Evolutionary conservation across 1,140 invertebrate species (phyloP), one percentile per base, ranked within the genome.

Genomic region (Drosophila bocqueti): DNA sequence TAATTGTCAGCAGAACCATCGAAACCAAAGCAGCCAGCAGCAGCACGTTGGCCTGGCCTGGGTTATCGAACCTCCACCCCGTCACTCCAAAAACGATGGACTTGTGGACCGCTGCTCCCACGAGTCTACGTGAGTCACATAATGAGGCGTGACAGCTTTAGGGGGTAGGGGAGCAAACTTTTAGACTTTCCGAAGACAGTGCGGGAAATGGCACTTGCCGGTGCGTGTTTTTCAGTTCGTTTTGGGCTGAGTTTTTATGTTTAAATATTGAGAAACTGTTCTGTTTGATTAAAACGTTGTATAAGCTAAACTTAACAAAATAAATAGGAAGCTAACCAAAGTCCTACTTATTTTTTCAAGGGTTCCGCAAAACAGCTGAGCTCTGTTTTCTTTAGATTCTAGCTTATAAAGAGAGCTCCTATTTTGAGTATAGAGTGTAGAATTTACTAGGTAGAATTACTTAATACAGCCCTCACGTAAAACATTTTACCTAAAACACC

Each of bases 51-150:
- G 43, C 52, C 40, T 2, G 34, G 34, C 31, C 29, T 58, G 52
- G 54, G 29, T 71, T 59, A 21, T 49, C 26, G 43, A 46, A 40
- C 52, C 21, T 42, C n/a, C 29, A n/a, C 2, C 36, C 9, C 29
- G 26, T 5, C 43, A 11, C n/a, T 18, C 38, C 59, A 31, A 60
- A 34, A 49, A 38, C 31, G 13, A 2, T 38, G 24, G 34, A 38
- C 24, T 15, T 46, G 38, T 38, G 24, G 40, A 68, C 49, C 18
- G 62, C 38, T 29, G 47, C 67, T 71, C 67, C 67, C 67, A 71
- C 67, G 67, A 31, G 9, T 29, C 40, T 71, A 68, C 67, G 67
- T 75, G 72, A 74, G 36, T 74, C 72, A 74, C 50, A 73, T 64
- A 61, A 50, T 61, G 69, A 55, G 58, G 36, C 68, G 58, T 75